phyloP scores from a whole-genome alignment of 2,113 vertebrate genomes.

The Neodontobutis hainanensis region DNA sequence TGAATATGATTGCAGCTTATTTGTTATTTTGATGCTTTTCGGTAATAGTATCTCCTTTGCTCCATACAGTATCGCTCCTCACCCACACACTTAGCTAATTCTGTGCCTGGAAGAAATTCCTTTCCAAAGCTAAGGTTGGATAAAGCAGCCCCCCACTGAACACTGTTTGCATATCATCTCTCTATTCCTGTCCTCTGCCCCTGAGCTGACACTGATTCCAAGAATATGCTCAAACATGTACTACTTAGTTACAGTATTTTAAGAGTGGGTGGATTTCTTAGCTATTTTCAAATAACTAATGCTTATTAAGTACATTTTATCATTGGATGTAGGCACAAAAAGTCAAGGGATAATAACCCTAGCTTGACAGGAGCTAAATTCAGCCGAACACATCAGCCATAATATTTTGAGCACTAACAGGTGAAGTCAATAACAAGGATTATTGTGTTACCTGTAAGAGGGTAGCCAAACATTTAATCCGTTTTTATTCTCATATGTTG shows the following conservation, averaged over 20 bases:
- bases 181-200: conserved; percentile 19
- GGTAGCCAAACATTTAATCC: no score
- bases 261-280: conserved; percentile 1
- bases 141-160: conserved; percentile 42
- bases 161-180: conserved; percentile 31
- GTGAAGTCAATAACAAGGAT: neutral
- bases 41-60: conserved; percentile 5
- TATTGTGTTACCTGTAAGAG: no score
- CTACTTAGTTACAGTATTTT: neutral
- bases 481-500: no score
- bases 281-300: neutral
- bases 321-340: neutral
- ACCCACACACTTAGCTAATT: conserved; percentile 17
- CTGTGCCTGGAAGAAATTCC: conserved; percentile 23
- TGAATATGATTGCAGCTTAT: neutral
- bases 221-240: conserved; percentile 6
- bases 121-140: conserved; percentile 35
- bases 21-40: conserved; percentile 2
- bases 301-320: neutral
- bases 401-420: neutral
- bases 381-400: neutral
- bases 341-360: neutral
- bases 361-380: neutral
- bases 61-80: conserved; percentile 6
- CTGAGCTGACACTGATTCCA: conserved; percentile 16